Conservation (phyloP, 2,888 invertebrate species). For the Tholera decimalis region DNA sequence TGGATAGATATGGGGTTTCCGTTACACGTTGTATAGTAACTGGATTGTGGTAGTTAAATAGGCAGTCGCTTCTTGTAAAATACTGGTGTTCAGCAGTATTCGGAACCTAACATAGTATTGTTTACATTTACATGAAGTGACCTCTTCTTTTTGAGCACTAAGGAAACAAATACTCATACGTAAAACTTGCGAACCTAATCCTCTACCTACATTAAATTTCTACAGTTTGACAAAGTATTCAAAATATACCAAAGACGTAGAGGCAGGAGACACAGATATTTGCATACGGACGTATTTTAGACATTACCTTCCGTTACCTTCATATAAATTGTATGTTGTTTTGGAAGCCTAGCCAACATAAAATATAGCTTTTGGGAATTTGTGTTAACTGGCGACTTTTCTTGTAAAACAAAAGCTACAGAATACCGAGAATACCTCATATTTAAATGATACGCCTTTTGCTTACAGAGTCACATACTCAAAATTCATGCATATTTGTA, state of each 20-base stretch:
- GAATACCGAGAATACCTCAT: too few species aligned
- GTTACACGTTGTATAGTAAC: too few species aligned
- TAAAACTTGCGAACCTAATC: constrained; percentile 33
- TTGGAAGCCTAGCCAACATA: not conserved
- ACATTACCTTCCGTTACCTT: constrained; percentile 29
- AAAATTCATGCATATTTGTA: not conserved
- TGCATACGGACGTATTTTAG: constrained; percentile 27
- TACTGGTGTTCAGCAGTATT: too few species aligned
- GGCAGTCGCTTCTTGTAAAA: too few species aligned
- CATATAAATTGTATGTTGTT: constrained; percentile 43
- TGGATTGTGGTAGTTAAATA: too few species aligned
- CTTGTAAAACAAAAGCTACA: too few species aligned
- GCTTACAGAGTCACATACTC: not conserved
- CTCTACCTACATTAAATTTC: constrained; percentile 54
- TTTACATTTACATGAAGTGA: too few species aligned
- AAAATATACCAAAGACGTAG: constrained; percentile 41
- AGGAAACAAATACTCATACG: constrained; percentile 10
- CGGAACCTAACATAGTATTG: too few species aligned
- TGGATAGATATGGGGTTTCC: too few species aligned
- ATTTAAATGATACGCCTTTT: not conserved
- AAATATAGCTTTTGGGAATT: constrained; percentile 24
- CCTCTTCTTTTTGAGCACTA: not conserved
- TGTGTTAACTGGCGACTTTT: not conserved
- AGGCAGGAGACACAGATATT: constrained; percentile 23
- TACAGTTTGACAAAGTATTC: constrained; percentile 46